These are phyloP conservation scores for Enteromius treurensis DNA, from an alignment of 2,797 vertebrate genomes.

Conservation along the genomic window DNA sequence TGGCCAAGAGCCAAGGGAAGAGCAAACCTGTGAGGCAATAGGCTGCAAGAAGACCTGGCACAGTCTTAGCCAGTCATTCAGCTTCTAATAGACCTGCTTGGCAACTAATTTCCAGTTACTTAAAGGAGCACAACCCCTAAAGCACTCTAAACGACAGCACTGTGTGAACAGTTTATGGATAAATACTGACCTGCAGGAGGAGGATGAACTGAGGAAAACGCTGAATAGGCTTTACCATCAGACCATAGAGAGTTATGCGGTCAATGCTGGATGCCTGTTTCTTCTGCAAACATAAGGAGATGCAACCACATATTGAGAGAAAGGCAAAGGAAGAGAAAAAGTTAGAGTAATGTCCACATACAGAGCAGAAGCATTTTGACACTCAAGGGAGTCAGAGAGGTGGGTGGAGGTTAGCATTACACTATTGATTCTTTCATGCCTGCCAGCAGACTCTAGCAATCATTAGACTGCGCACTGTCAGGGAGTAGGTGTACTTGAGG, in stretches of 20 bases:
- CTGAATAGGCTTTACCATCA: constrained; percentile 98
- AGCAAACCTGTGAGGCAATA: background rate
- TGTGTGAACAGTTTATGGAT: constrained; percentile 7
- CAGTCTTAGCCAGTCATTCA: constrained; percentile 13
- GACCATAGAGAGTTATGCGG: constrained; percentile 92
- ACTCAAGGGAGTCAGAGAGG: constrained; percentile 33
- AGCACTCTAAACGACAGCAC: background rate
- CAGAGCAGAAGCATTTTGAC: constrained; percentile 46
- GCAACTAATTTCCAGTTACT: constrained; percentile 35
- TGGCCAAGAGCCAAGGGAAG: background rate
- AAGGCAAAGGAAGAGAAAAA: constrained; percentile 6
- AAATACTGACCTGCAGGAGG: constrained; percentile 87
- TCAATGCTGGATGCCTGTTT: constrained; percentile 90
- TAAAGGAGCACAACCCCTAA: background rate
- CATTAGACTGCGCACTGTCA: constrained; percentile 32
- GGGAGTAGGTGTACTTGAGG: constrained; percentile 34
- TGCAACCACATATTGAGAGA: constrained; percentile 18
- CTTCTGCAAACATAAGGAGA: constrained; percentile 75
- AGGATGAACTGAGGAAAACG: constrained; percentile 97
- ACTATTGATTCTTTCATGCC: constrained; percentile 50
- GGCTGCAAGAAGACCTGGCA: constrained; percentile 14
- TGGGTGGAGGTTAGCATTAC: constrained; percentile 50
- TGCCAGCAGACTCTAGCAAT: constrained; percentile 48
- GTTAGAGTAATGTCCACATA: constrained; percentile 36
- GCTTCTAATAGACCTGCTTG: constrained; percentile 41